Evolutionary conservation across 2,113 vertebrate genomes (phyloP).

Genomic region (Odontophorus gujanensis): DNA sequence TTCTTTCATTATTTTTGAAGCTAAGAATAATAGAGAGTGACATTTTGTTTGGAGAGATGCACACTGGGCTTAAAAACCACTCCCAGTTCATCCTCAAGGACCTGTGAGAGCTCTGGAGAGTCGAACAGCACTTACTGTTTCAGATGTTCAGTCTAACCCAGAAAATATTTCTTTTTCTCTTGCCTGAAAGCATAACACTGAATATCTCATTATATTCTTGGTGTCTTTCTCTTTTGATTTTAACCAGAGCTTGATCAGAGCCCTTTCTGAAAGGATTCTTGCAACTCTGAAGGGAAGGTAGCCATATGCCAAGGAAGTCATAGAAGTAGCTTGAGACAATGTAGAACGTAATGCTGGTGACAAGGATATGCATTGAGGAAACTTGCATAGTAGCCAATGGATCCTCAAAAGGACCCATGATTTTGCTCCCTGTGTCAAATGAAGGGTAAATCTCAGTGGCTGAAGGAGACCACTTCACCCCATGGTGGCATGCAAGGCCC

Average conservation of each 20-base stretch:
- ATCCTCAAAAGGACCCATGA: neutral
- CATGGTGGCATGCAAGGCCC: neutral
- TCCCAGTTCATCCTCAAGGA: neutral
- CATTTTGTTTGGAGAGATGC: constrained; percentile 22
- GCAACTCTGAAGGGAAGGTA: neutral
- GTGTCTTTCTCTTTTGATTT: neutral
- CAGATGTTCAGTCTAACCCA: neutral
- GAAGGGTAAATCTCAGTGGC: accelerated
- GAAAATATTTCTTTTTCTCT: neutral
- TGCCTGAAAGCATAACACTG: neutral
- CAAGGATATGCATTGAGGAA: neutral
- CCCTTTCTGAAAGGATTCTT: neutral
- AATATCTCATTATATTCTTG: neutral
- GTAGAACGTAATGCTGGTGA: neutral
- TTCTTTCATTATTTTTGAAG: constrained; percentile 60
- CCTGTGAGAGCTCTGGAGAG: constrained; percentile 15
- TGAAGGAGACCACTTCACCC: neutral
- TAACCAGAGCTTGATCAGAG: neutral
- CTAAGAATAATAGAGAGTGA: constrained; percentile 32
- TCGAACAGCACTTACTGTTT: neutral
- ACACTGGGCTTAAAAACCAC: constrained; percentile 4
- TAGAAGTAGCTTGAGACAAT: neutral
- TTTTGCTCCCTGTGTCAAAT: neutral
- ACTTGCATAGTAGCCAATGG: neutral
- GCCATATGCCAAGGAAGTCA: neutral